phyloP scores from a whole-genome alignment of 2,888 invertebrate species.

The Dolomedes plantarius region DNA sequence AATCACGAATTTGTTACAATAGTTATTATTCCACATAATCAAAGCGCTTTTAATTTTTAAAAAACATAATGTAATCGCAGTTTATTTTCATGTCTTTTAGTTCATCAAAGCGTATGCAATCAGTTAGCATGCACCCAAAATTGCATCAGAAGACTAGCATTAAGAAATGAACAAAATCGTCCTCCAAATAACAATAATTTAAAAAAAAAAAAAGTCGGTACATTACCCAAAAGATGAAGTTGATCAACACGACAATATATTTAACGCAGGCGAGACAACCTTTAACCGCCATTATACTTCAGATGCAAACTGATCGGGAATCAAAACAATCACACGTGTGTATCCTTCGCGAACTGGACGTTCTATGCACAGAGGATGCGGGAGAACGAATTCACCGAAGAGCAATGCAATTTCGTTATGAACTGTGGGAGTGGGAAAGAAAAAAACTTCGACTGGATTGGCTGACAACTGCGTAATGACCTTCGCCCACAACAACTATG shows the following conservation, averaged over 20 bases:
- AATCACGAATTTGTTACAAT: too few relatives aligned
- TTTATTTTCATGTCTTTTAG: too few relatives aligned
- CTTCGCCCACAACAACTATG: not conserved
- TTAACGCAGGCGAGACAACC: slow-evolving; percentile 62
- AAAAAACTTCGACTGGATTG: slow-evolving; percentile 18
- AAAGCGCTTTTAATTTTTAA: too few relatives aligned
- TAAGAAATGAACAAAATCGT: too few relatives aligned
- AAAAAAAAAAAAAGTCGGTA: too few relatives aligned
- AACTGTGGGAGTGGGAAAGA: not conserved
- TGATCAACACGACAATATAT: slow-evolving; percentile 62
- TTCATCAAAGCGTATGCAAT: too few relatives aligned
- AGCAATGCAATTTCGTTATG: not conserved
- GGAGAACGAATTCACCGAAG: not conserved
- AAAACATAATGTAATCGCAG: too few relatives aligned
- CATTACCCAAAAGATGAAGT: slow-evolving; percentile 64
- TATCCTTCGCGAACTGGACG: not conserved
- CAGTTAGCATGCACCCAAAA: too few relatives aligned
- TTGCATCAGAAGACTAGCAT: too few relatives aligned
- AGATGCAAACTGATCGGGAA: not conserved
- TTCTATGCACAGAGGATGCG: not conserved
- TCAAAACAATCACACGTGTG: slow-evolving; percentile 62
- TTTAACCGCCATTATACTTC: slow-evolving; percentile 57
- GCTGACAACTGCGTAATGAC: not conserved
- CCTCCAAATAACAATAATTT: too few relatives aligned
- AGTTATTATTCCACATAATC: too few relatives aligned